phyloP scores from a whole-genome alignment of 2,113 vertebrate species.

The Scomber colias region DNA sequence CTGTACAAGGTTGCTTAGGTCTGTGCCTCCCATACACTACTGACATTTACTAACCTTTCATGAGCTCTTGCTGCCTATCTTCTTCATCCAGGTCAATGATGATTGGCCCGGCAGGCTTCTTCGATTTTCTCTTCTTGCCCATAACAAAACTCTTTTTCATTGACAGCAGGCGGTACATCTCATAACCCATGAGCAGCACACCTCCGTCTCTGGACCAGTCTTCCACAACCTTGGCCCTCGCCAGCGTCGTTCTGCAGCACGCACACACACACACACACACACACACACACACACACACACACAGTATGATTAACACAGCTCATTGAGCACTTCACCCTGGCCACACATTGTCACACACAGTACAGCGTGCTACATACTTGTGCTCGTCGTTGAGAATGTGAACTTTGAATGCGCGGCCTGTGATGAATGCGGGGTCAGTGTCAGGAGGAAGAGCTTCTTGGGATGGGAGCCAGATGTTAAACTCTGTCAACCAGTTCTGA shows the following conservation, averaged over 20 bases:
- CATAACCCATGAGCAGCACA: slow-evolving; percentile 97
- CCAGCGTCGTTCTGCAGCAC: slow-evolving; percentile 89
- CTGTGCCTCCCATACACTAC: neutral
- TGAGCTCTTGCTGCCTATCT: slow-evolving; percentile 96
- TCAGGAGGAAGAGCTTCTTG: slow-evolving; percentile 90
- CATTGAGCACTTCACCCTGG: neutral
- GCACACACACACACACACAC: slow-evolving; percentile 47
- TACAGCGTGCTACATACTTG: slow-evolving; percentile 87
- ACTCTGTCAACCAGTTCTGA: slow-evolving; percentile 98
- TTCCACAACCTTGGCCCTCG: slow-evolving; percentile 95
- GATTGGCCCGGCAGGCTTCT: slow-evolving; percentile 95
- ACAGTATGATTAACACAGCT: slow-evolving; percentile 7
- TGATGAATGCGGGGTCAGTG: slow-evolving; percentile 86
- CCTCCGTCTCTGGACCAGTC: slow-evolving; percentile 95
- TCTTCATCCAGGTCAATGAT: slow-evolving; percentile 99
- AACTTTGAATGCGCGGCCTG: slow-evolving; percentile 92
- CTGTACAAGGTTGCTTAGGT: neutral
- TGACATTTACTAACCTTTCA: slow-evolving; percentile 88
- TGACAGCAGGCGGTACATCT: slow-evolving; percentile 98
- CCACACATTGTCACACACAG: neutral
- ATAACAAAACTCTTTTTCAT: slow-evolving; percentile 98
- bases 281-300: slow-evolving; percentile 51
- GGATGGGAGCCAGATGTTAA: slow-evolving; percentile 96
- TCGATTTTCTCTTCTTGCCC: slow-evolving; percentile 96
- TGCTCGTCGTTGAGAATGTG: slow-evolving; percentile 97